A percentile compares a stretch with the other conserved stretches of the same genome.
phyloP scores from a whole-genome alignment of 2,888 invertebrate genomes.

The Taenaris catops region DNA sequence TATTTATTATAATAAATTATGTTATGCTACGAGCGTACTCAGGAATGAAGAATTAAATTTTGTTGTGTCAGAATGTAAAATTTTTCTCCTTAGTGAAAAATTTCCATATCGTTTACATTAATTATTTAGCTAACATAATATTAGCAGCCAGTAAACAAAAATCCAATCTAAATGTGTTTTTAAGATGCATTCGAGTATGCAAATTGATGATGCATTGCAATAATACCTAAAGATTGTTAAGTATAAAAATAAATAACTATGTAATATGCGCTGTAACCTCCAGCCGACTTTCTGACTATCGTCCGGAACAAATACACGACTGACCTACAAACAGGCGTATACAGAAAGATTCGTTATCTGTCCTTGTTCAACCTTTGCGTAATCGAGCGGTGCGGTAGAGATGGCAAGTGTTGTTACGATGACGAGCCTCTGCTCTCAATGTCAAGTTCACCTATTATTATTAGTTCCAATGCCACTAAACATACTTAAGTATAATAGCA shows the following conservation, averaged over 20 bases:
- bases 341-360: conserved; percentile 56
- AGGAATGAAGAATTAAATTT: too few species aligned
- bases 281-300: conserved; percentile 77
- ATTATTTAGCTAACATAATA: too few species aligned
- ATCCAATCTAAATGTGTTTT: too few species aligned
- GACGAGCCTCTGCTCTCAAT: conserved; percentile 78
- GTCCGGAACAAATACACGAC: conserved; percentile 76
- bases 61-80: too few species aligned
- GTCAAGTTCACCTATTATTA: conserved; percentile 80
- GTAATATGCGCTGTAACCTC: conserved; percentile 72
- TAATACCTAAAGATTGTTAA: conserved; percentile 20
- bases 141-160: too few species aligned
- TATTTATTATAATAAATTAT: too few species aligned
- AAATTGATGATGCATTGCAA: conserved; percentile 11
- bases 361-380: conserved; percentile 50
- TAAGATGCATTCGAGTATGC: conserved; percentile 1
- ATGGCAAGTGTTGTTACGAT: conserved; percentile 60
- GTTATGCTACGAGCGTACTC: too few species aligned
- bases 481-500: conserved; percentile 64
- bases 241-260: conserved; percentile 36
- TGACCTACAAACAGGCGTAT: conserved; percentile 75
- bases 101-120: too few species aligned
- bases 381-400: conserved; percentile 48
- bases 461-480: conserved; percentile 77
- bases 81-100: too few species aligned